A percentile compares a stretch with the other conserved stretches of the same genome.
These are phyloP conservation scores for Scalopus aquaticus DNA, from an alignment of 2,113 vertebrate genomes.

Conservation along the genomic window DNA sequence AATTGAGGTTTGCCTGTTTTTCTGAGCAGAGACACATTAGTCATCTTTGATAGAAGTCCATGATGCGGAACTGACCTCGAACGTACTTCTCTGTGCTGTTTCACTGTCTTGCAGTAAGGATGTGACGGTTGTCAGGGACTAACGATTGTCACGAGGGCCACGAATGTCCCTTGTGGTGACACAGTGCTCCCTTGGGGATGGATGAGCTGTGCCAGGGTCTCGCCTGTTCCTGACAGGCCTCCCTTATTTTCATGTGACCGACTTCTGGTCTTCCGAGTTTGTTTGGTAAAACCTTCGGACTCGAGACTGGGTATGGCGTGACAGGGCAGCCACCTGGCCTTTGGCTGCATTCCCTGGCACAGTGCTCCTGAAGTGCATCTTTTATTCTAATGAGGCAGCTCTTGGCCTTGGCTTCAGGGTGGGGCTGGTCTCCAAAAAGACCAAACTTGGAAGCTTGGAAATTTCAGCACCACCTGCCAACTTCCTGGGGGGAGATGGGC, in stretches of 20 bases:
- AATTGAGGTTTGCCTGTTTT: background rate
- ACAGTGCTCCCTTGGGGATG: background rate
- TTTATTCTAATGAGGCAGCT: background rate
- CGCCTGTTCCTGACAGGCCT: background rate
- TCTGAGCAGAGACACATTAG: background rate
- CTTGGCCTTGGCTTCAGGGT: background rate
- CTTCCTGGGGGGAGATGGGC: background rate
- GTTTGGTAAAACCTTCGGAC: background rate
- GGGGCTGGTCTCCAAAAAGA: background rate
- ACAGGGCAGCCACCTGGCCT: background rate
- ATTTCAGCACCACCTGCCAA: background rate
- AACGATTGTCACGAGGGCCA: rapidly evolving
- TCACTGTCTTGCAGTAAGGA: background rate
- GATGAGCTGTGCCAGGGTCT: background rate
- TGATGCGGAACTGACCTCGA: too few relatives aligned
- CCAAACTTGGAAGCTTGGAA: background rate
- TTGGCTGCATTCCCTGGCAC: background rate
- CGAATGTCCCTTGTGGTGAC: too few relatives aligned
- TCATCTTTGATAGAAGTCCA: background rate
- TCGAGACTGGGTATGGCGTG: background rate
- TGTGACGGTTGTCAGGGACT: background rate
- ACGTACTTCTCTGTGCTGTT: background rate
- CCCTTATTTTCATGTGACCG: background rate
- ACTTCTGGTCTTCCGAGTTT: background rate
- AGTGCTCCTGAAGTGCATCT: background rate